Evolutionary conservation across 2,113 vertebrate genomes (phyloP).

Genomic region (Gambusia holbrooki): DNA sequence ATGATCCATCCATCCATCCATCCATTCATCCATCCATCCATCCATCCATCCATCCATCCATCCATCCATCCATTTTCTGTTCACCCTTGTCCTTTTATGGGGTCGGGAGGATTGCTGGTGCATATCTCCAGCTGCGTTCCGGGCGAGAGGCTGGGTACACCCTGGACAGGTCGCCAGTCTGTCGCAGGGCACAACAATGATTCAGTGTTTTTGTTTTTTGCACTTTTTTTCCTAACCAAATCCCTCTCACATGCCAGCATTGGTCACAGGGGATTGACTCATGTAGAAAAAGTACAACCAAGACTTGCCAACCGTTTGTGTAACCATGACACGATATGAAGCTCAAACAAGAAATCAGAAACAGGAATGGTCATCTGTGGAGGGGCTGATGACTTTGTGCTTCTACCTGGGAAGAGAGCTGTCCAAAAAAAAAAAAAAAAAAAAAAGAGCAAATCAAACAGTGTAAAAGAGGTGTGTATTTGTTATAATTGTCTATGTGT

Average conservation of each 20-base stretch:
- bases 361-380: slow-evolving; percentile 31
- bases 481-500: background rate
- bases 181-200: background rate
- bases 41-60: no score
- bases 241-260: background rate
- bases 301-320: background rate
- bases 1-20: background rate
- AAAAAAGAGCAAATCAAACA: background rate
- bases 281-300: background rate
- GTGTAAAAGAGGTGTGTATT: background rate
- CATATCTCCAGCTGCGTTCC: no score
- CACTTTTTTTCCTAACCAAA: background rate
- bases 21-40: no score
- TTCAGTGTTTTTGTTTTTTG: background rate
- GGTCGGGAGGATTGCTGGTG: no score
- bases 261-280: background rate
- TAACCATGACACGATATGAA: slow-evolving; percentile 12
- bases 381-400: background rate
- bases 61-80: no score
- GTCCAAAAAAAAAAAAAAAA: background rate
- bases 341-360: slow-evolving; percentile 41
- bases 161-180: no score
- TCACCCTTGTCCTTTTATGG: no score
- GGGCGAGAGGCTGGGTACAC: no score
- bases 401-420: background rate